Conservation (phyloP, 2,113 vertebrate genomes). For the Centropristis striata region DNA sequence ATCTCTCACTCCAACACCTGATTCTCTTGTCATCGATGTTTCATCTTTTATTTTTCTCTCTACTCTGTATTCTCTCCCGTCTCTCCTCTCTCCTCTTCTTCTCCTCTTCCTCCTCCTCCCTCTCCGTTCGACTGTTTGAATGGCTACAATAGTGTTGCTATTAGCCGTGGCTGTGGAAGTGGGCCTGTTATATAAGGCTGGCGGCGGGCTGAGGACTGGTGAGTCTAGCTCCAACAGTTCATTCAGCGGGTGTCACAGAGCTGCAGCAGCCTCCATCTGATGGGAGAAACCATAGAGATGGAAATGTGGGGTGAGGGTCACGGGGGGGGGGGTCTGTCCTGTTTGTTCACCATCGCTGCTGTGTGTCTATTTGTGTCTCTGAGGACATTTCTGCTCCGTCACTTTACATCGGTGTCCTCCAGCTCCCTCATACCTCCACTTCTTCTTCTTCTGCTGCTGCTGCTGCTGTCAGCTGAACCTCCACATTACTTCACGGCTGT, state of each 20-base stretch:
- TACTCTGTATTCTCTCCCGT: conserved; percentile 25
- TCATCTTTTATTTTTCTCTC: conserved; percentile 14
- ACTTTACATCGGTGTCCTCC: conserved; percentile 27
- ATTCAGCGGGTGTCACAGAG: conserved; percentile 72
- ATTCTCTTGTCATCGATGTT: conserved; percentile 19
- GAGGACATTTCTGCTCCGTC: conserved; percentile 38
- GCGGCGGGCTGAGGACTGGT: conserved; percentile 51
- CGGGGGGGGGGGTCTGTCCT: conserved; percentile 35
- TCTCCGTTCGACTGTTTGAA: conserved; percentile 50
- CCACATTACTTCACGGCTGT: neutral
- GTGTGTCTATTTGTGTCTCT: conserved; percentile 38
- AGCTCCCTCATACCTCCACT: conserved; percentile 20
- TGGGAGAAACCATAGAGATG: conserved; percentile 74
- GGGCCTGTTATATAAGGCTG: conserved; percentile 76
- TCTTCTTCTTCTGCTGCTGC: conserved; percentile 26
- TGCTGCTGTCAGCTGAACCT: conserved; percentile 21
- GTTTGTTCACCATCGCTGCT: conserved; percentile 53
- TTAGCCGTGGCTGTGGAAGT: conserved; percentile 63
- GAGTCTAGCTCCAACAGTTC: conserved; percentile 56
- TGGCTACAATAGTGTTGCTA: conserved; percentile 49
- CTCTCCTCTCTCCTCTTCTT: conserved; percentile 21
- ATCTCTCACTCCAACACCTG: conserved; percentile 21
- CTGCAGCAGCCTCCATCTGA: conserved; percentile 56
- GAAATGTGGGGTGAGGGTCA: conserved; percentile 77
- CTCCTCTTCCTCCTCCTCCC: conserved; percentile 32